Evolutionary conservation across 2,113 vertebrate genomes (phyloP).

Genomic region (Mesitornis unicolor): DNA sequence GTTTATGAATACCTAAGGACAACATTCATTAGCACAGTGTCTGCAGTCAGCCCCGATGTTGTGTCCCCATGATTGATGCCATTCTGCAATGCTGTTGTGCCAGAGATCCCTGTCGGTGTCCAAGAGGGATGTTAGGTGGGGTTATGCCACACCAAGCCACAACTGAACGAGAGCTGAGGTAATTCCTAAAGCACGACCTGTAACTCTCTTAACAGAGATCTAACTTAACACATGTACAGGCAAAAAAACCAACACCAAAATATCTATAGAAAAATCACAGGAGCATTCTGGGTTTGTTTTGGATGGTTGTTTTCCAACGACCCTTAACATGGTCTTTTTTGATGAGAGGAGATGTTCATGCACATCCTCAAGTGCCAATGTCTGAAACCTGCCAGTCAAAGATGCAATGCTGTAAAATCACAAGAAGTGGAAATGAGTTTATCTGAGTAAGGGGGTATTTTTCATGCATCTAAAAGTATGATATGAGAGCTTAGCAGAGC

Average conservation of each 20-base stretch:
- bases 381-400: not conserved
- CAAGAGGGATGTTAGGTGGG: not conserved
- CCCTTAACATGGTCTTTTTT: not conserved
- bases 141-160: fast-evolving
- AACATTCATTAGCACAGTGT: not conserved
- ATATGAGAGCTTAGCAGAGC: not conserved
- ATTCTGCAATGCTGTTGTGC: not conserved
- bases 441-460: not conserved
- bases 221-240: not conserved
- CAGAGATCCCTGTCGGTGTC: not conserved
- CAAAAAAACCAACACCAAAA: fast-evolving
- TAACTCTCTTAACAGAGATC: not conserved
- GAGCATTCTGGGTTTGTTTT: not conserved
- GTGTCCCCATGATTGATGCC: fast-evolving
- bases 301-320: not conserved
- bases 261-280: not conserved
- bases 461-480: not conserved
- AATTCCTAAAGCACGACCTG: not conserved
- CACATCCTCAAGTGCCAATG: not conserved
- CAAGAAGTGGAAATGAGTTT: not conserved
- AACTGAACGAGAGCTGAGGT: not conserved
- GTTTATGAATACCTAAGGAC: not conserved
- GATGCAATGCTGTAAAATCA: not conserved
- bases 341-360: not conserved
- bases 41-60: not conserved